These are phyloP conservation scores for Baccha elongata DNA, from an alignment of 2,888 invertebrate species.

Conservation along the genomic window DNA sequence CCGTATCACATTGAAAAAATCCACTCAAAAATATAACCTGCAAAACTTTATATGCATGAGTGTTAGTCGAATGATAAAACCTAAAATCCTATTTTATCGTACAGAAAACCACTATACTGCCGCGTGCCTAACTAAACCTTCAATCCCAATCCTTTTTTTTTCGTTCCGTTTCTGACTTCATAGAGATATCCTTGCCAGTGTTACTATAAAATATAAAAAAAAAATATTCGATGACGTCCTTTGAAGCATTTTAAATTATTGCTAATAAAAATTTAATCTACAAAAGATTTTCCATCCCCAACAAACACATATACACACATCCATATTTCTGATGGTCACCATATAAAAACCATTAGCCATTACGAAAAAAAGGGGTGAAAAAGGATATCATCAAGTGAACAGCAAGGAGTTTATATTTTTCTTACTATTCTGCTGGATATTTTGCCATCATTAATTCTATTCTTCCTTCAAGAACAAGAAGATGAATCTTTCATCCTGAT, in stretches of 20 bases:
- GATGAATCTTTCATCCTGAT: slow-evolving; percentile 65
- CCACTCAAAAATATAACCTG: slow-evolving; percentile 61
- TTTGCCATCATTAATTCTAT: slow-evolving; percentile 72
- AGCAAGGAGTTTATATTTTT: slow-evolving; percentile 64
- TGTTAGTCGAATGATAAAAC: slow-evolving; percentile 70
- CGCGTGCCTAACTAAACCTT: slow-evolving; percentile 8
- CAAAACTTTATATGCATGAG: slow-evolving; percentile 68
- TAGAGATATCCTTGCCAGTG: slow-evolving; percentile 37
- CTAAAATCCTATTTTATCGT: slow-evolving; percentile 73
- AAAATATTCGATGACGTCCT: slow-evolving; percentile 57
- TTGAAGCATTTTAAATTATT: slow-evolving; percentile 71
- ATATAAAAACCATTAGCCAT: slow-evolving; percentile 66
- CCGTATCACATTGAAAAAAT: slow-evolving; percentile 65
- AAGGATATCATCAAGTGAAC: slow-evolving; percentile 70
- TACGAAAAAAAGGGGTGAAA: slow-evolving; percentile 63
- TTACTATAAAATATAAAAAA: neutral
- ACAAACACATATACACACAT: neutral
- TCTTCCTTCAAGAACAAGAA: slow-evolving; percentile 47
- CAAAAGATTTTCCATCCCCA: slow-evolving; percentile 62
- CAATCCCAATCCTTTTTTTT: slow-evolving; percentile 22
- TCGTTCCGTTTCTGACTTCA: slow-evolving; percentile 6
- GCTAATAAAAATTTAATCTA: slow-evolving; percentile 74
- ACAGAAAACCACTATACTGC: slow-evolving; percentile 30
- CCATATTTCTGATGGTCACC: slow-evolving; percentile 58
- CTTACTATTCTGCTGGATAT: slow-evolving; percentile 17